These are phyloP conservation scores for Enteromius viviparus DNA, from an alignment of 2,797 vertebrate species.

Conservation along the genomic window DNA sequence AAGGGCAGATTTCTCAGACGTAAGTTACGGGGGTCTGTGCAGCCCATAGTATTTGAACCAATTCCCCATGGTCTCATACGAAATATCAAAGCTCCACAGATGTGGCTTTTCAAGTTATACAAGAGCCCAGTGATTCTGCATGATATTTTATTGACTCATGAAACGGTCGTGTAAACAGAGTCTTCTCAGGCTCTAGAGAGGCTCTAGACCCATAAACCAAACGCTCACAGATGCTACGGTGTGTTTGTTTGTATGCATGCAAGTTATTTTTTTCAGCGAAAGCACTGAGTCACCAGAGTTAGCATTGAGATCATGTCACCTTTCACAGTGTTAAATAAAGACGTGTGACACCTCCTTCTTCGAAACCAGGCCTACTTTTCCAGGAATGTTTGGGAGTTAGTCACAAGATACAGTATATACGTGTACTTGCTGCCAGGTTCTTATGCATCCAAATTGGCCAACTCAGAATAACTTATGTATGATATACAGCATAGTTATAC, in stretches of 20 bases:
- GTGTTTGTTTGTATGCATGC: constrained; percentile 53
- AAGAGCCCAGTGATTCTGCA: constrained; percentile 74
- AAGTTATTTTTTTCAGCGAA: constrained; percentile 56
- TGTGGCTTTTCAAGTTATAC: constrained; percentile 77
- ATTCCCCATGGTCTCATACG: constrained; percentile 73
- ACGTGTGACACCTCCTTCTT: constrained; percentile 37
- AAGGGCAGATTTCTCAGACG: constrained; percentile 30
- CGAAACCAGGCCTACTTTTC: constrained; percentile 51
- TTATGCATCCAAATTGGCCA: constrained; percentile 14
- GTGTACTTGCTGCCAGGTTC: constrained; percentile 22
- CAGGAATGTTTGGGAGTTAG: constrained; percentile 54
- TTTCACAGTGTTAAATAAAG: constrained; percentile 54
- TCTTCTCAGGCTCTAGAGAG: constrained; percentile 68
- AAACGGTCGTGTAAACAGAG: constrained; percentile 78
- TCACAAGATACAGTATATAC: constrained; percentile 36
- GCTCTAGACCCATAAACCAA: constrained; percentile 72
- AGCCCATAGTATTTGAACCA: constrained; percentile 73
- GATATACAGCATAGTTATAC: not conserved
- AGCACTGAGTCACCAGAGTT: constrained; percentile 64
- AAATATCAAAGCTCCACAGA: constrained; percentile 74
- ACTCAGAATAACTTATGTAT: constrained; percentile 8
- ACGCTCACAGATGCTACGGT: constrained; percentile 66
- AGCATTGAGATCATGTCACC: constrained; percentile 64
- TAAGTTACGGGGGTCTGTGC: constrained; percentile 64
- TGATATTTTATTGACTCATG: constrained; percentile 80